Conservation (phyloP, 2,888 invertebrate species). For the Amblyjoppa fuscipennis region DNA sequence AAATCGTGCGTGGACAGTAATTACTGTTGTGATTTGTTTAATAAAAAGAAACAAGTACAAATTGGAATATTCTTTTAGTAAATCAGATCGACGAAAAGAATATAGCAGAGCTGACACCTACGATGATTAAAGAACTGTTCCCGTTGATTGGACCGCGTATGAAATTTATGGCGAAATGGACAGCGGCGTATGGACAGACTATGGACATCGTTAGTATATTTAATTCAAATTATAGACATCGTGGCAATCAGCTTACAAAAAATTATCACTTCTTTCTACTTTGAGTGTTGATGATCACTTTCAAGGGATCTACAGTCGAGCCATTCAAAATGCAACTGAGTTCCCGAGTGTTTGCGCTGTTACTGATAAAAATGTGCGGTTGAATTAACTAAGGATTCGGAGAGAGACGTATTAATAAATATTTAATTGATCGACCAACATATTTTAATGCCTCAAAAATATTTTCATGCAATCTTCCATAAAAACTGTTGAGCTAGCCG, state of each 20-base stretch:
- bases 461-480: too few relatives aligned
- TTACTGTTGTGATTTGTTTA: too few relatives aligned
- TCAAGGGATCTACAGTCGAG: too few relatives aligned
- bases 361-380: too few relatives aligned
- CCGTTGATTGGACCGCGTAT: constrained; percentile 15
- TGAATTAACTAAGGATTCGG: too few relatives aligned
- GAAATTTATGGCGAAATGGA: constrained; percentile 42
- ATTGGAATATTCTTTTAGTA: not conserved
- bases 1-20: too few relatives aligned
- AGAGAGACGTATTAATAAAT: not conserved
- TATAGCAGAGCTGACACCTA: constrained; percentile 15
- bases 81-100: constrained; percentile 19
- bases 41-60: not conserved
- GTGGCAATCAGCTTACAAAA: not conserved
- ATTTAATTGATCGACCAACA: too few relatives aligned
- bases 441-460: too few relatives aligned
- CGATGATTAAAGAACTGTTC: constrained; percentile 30
- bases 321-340: too few relatives aligned
- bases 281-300: not conserved
- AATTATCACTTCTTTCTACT: not conserved
- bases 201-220: constrained; percentile 6
- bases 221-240: not conserved
- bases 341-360: too few relatives aligned
- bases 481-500: too few relatives aligned
- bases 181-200: not conserved